Evolutionary conservation across 2,888 invertebrate genomes (phyloP).

Genomic region (Chloroclystis v-ata): DNA sequence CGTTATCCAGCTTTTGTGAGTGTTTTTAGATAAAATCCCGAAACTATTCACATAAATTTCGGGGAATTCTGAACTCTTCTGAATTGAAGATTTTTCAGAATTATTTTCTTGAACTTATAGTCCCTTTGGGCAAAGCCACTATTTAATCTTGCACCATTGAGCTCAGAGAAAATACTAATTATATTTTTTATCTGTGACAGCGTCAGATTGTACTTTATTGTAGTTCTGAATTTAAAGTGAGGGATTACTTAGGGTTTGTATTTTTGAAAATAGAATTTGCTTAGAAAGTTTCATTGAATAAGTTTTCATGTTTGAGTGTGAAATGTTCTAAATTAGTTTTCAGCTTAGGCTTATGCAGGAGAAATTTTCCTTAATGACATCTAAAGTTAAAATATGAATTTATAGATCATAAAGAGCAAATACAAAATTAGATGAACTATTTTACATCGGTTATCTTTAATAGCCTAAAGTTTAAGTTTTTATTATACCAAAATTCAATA

Average conservation of each 20-base stretch:
- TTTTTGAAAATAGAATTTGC: background rate
- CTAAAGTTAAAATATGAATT: no score
- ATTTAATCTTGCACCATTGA: constrained; percentile 14
- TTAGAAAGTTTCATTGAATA: background rate
- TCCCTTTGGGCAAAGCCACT: constrained; percentile 12
- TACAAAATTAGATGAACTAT: no score
- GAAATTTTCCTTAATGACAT: no score
- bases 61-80: constrained; percentile 13
- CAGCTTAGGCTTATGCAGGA: no score
- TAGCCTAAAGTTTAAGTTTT: no score
- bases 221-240: constrained; percentile 8
- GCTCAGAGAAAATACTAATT: constrained; percentile 15
- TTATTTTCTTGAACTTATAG: constrained; percentile 17
- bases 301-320: background rate
- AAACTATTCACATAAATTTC: constrained; percentile 15
- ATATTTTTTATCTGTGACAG: constrained; percentile 16
- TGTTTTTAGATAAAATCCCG: constrained; percentile 1
- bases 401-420: background rate
- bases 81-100: constrained; percentile 2
- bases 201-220: constrained; percentile 7
- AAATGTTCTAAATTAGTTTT: no score
- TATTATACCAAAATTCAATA: no score
- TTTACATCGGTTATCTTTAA: no score
- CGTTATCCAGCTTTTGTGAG: constrained; percentile 1
- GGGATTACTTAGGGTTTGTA: background rate